Evolutionary conservation across 2,113 vertebrate genomes (phyloP).

Genomic region (Cyprinodon brontotheroides): DNA sequence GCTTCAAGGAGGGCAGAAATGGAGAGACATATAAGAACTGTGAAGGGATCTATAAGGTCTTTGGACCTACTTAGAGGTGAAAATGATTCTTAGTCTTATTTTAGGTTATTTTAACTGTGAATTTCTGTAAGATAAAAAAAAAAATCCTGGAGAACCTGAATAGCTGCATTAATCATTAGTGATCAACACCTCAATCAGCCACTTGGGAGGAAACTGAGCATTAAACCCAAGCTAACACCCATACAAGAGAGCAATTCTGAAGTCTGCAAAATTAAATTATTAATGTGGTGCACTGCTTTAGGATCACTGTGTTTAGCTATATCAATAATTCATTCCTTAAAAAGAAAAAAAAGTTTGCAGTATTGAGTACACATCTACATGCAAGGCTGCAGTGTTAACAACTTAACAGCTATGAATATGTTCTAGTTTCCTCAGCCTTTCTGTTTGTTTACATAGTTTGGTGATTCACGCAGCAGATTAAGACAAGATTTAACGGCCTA

Average conservation of each 20-base stretch:
- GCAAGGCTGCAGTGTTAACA: slow-evolving; percentile 11
- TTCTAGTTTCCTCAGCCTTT: slow-evolving; percentile 9
- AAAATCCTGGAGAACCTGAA: background rate
- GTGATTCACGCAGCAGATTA: background rate
- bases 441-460: background rate
- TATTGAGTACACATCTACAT: slow-evolving; percentile 27
- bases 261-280: slow-evolving; percentile 61
- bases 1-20: slow-evolving; percentile 67
- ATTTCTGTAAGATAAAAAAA: background rate
- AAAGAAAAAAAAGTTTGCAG: slow-evolving; percentile 23
- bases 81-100: background rate
- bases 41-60: background rate
- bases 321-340: slow-evolving; percentile 60
- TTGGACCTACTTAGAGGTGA: too few relatives aligned
- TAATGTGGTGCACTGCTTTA: slow-evolving; percentile 59
- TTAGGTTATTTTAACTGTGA: background rate
- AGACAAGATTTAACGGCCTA: background rate
- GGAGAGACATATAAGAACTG: background rate
- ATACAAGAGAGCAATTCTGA: slow-evolving; percentile 29
- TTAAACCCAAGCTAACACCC: slow-evolving; percentile 41
- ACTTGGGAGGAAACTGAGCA: slow-evolving; percentile 26
- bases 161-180: background rate
- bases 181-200: slow-evolving; percentile 35
- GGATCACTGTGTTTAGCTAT: slow-evolving; percentile 60
- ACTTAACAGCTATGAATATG: slow-evolving; percentile 21